Percentiles rank a stretch among this genome's conserved stretches.
These are phyloP conservation scores for Macrotus californicus DNA, from an alignment of 2,113 vertebrate genomes.

Conservation along the genomic window DNA sequence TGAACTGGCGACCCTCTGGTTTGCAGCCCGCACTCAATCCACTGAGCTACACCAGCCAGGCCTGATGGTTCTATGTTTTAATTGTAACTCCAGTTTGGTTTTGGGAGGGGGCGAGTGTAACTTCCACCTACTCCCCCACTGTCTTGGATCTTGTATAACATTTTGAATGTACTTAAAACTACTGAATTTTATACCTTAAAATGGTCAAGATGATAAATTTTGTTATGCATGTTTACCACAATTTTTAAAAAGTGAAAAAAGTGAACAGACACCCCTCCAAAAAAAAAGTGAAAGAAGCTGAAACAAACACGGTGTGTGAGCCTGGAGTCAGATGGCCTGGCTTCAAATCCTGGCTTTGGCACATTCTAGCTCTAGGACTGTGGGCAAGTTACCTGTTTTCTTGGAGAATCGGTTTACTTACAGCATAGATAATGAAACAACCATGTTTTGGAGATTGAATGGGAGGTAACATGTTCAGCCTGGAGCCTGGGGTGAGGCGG, in stretches of 20 bases:
- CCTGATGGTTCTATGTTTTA: no score
- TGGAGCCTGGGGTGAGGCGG: neutral
- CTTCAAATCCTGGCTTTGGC: neutral
- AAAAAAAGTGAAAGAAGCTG: neutral
- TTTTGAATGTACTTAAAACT: no score
- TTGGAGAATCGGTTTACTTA: neutral
- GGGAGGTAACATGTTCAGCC: neutral
- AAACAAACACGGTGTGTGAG: neutral
- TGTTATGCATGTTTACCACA: neutral
- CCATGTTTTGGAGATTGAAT: neutral
- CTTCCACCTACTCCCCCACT: no score
- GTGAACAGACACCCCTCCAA: neutral
- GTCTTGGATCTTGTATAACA: no score
- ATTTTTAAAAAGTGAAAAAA: neutral
- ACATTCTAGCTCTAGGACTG: neutral
- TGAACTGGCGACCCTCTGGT: no score
- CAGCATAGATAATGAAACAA: neutral
- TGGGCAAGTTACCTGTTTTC: neutral
- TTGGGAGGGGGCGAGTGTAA: no score
- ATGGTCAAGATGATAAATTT: no score
- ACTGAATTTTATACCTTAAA: no score
- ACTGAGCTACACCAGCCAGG: no score
- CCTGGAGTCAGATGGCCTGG: neutral
- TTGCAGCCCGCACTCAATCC: no score
- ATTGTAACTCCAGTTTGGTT: no score